Base-by-base conservation (phyloP, 2,888 invertebrate genomes). In the Chorisops tibialis region DNA sequence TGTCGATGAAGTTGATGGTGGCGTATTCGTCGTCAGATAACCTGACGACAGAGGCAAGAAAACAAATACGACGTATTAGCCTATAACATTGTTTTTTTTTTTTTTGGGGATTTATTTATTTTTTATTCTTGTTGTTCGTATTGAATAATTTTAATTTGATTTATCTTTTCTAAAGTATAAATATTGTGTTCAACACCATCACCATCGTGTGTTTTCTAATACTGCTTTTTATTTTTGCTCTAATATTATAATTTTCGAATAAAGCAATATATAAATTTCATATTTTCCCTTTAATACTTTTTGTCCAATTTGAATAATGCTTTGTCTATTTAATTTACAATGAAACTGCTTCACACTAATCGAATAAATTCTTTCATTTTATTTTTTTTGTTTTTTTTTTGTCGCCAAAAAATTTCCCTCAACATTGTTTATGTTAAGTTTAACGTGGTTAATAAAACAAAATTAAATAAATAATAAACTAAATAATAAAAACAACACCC, bases 41-140 rank as follows among this genome's bases (percentile, higher is more conserved):
- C 77, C 78, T 79, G 79, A 79, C 79, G 79, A 78, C 79, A 77
- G 74, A 77, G 74, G 74, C 75, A 78, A 76, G 77, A 68, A 61
- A 61, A 51, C 50, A 63, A 66, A 71, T 77, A 78, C 78, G 78
- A 75, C 76, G 78, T 72, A 76, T 78, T 77, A 78, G 78, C 77
- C 79, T 79, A 78, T 75, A 71, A 71, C 72, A 71, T 71, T 70
- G 62, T 64, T 66, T 64, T n/a, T n/a, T 71, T 70, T 65, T 52
- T 64, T 65, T 66, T 50, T 66, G 63, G 63, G 63, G 65, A 47
- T 48, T 63, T 67, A 67, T 66, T 66, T 62, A 62, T 63, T 69
- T 63, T 68, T 67, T 60, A 65, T 61, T 54, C 66, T 64, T 60
- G 61, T 65, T 64, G 66, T 43, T 48, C 48, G 35, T 16, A 59